Percentiles rank a stretch among this genome's conserved stretches.
phyloP scores from a whole-genome alignment of 2,888 invertebrate genomes.

The Ochropacha duplaris region DNA sequence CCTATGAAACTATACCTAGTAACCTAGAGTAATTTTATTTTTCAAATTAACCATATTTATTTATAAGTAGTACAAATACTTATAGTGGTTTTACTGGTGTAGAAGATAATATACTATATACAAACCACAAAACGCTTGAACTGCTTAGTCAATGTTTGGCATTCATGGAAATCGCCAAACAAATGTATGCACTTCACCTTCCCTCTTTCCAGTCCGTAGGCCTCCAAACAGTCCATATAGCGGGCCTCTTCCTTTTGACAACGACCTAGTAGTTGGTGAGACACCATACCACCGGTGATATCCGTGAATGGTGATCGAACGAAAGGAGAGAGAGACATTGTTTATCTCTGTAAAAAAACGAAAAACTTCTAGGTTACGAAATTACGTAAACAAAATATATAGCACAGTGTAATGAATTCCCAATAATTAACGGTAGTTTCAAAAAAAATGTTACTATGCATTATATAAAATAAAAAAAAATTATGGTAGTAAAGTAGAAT shows the following conservation, averaged over 20 bases:
- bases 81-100: no score
- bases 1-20: no score
- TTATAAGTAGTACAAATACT: no score
- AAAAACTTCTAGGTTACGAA: slow-evolving; percentile 2
- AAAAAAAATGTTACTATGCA: background rate
- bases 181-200: slow-evolving; percentile 84
- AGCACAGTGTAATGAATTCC: background rate
- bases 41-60: no score
- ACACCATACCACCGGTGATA: slow-evolving; percentile 84
- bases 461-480: background rate
- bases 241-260: slow-evolving; percentile 88
- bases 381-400: slow-evolving; percentile 62
- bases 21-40: no score
- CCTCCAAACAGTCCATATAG: slow-evolving; percentile 90
- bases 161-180: slow-evolving; percentile 88
- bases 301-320: slow-evolving; percentile 88
- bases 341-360: slow-evolving; percentile 24
- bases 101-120: slow-evolving; percentile 2
- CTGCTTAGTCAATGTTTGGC: slow-evolving; percentile 84
- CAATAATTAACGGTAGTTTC: no score
- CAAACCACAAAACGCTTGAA: slow-evolving; percentile 81
- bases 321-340: slow-evolving; percentile 86
- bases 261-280: slow-evolving; percentile 84
- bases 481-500: background rate
- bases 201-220: slow-evolving; percentile 88